phyloP scores from a whole-genome alignment of 35 echinoderm and acorn worm genomes.

The Patiria miniata region DNA sequence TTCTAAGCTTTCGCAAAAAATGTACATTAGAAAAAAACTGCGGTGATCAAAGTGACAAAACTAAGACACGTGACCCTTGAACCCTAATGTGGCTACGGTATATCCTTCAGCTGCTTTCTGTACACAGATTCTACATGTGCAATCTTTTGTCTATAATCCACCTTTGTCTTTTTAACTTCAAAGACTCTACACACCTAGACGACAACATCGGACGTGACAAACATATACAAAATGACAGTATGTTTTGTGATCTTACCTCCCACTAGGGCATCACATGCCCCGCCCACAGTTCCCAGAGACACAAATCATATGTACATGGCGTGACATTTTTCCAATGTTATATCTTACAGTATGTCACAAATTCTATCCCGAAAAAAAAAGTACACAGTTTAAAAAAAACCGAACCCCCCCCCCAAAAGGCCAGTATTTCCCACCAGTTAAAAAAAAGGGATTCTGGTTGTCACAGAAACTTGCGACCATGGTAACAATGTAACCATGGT shows the following conservation, averaged over 20 bases:
- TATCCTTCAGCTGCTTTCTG: constrained; percentile 18
- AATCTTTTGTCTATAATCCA: background rate
- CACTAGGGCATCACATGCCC: background rate
- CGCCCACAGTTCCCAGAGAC: background rate
- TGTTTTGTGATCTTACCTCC: background rate
- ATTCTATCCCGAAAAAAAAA: no score
- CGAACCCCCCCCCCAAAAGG: no score
- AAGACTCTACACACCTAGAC: background rate
- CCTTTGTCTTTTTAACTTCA: background rate
- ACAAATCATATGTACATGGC: background rate
- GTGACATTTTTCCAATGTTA: background rate
- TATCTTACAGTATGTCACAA: no score
- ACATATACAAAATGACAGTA: constrained; percentile 4
- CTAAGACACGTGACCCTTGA: background rate
- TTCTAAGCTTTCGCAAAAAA: no score
- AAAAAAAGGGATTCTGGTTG: no score
- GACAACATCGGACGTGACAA: background rate
- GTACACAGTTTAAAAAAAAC: no score
- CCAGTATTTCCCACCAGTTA: no score
- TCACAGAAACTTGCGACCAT: background rate
- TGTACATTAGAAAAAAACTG: no score
- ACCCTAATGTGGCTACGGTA: background rate
- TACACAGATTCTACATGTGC: background rate
- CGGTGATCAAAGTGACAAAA: no score
- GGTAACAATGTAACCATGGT: background rate